These are phyloP conservation scores for Megalopta genalis DNA, from an alignment of 1,140 invertebrate species.

Conservation along the genomic window DNA sequence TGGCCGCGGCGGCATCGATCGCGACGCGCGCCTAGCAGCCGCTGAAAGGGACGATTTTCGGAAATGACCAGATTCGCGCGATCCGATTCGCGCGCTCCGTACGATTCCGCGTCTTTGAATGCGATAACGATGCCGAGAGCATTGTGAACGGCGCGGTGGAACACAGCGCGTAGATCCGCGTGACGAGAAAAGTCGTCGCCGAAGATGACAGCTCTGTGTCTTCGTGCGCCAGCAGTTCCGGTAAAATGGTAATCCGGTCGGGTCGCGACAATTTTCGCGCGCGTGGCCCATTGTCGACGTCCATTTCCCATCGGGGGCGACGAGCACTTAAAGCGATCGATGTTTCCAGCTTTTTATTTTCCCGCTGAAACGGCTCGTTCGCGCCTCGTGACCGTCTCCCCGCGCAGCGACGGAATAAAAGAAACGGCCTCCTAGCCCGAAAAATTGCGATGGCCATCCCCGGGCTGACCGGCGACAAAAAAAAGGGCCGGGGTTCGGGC, in stretches of 20 bases:
- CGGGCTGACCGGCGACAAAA: neutral
- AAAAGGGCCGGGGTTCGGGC: neutral
- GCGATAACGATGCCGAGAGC: neutral
- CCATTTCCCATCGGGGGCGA: conserved; percentile 17
- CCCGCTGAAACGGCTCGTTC: neutral
- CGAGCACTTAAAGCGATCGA: conserved; percentile 15
- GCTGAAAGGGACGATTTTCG: conserved; percentile 25
- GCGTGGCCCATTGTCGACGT: neutral
- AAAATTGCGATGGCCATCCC: conserved; percentile 11
- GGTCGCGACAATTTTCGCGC: neutral
- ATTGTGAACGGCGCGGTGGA: neutral
- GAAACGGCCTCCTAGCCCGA: neutral
- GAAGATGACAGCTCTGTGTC: too few species aligned
- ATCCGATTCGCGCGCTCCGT: conserved; percentile 8
- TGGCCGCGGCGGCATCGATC: conserved; percentile 14
- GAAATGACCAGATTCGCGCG: conserved; percentile 31
- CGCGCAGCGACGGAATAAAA: conserved; percentile 1
- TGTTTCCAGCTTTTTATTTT: neutral
- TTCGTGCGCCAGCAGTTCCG: too few species aligned
- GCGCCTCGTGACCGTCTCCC: too few species aligned
- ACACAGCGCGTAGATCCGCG: too few species aligned
- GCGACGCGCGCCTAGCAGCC: neutral
- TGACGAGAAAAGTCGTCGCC: too few species aligned
- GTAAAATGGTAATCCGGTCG: too few species aligned
- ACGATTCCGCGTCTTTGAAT: conserved; percentile 23